These are phyloP conservation scores for Corythornis cristatus DNA, from an alignment of 2,113 vertebrate species.

Conservation along the genomic window DNA sequence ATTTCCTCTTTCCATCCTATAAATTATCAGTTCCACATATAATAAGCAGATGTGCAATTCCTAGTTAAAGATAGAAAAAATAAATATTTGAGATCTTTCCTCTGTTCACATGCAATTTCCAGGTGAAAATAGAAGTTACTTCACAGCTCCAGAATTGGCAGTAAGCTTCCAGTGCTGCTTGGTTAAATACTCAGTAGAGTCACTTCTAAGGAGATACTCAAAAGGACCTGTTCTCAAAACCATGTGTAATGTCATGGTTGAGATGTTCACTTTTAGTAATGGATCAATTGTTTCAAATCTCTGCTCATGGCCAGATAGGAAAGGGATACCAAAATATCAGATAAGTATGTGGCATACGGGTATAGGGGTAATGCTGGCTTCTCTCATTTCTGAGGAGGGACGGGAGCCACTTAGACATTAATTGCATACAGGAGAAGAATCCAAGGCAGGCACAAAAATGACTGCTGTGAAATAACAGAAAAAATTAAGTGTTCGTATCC, in stretches of 20 bases:
- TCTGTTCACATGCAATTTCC: background rate
- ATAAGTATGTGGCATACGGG: background rate
- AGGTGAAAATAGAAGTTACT: background rate
- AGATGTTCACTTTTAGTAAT: background rate
- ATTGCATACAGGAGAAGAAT: background rate
- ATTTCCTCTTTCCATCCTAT: background rate
- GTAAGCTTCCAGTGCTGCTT: background rate
- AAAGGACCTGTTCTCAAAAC: background rate
- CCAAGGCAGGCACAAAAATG: background rate
- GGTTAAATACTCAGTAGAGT: background rate
- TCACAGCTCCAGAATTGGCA: background rate
- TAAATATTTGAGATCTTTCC: background rate
- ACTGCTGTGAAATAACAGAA: background rate
- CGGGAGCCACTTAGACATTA: background rate
- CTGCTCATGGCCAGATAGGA: background rate
- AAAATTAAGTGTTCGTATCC: background rate
- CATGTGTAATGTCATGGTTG: accelerated
- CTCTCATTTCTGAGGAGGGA: background rate
- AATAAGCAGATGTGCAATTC: background rate
- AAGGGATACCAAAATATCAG: background rate
- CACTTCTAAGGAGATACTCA: background rate
- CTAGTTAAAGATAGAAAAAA: background rate
- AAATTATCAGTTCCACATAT: background rate
- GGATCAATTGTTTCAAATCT: background rate
- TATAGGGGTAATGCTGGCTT: background rate